These are phyloP conservation scores for Aphidius gifuensis DNA, from an alignment of 1,140 invertebrate species.

Conservation along the genomic window DNA sequence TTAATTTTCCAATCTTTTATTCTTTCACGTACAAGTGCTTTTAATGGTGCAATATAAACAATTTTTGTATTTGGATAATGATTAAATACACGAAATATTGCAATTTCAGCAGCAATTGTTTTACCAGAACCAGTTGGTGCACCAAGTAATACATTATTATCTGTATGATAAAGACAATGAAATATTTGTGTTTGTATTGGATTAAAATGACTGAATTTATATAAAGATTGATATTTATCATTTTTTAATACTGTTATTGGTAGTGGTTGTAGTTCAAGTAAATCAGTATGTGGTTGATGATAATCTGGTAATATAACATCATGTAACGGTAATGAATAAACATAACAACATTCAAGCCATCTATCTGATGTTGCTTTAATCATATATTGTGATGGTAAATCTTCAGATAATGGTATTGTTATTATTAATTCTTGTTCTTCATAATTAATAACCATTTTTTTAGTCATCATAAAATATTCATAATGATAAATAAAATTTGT, in stretches of 20 bases:
- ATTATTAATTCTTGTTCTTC: slow-evolving; percentile 80
- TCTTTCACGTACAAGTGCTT: slow-evolving; percentile 94
- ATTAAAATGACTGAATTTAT: slow-evolving; percentile 95
- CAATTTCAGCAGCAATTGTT: slow-evolving; percentile 96
- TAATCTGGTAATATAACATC: slow-evolving; percentile 88
- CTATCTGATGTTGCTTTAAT: slow-evolving; percentile 83
- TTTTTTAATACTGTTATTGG: slow-evolving; percentile 82
- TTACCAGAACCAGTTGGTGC: slow-evolving; percentile 99
- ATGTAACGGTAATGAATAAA: slow-evolving; percentile 78
- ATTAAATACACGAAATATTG: slow-evolving; percentile 92
- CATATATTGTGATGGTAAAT: slow-evolving; percentile 89
- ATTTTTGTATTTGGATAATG: slow-evolving; percentile 83
- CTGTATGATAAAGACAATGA: slow-evolving; percentile 92
- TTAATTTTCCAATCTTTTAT: slow-evolving; percentile 95
- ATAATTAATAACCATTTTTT: slow-evolving; percentile 69
- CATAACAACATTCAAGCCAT: slow-evolving; percentile 82
- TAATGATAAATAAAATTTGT: slow-evolving; percentile 94
- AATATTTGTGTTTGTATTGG: slow-evolving; percentile 99
- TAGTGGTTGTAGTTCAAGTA: slow-evolving; percentile 88
- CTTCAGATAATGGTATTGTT: slow-evolving; percentile 92
- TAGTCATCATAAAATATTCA: slow-evolving; percentile 86
- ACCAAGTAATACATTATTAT: slow-evolving; percentile 91
- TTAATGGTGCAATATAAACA: slow-evolving; percentile 98
- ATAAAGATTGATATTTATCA: slow-evolving; percentile 74
- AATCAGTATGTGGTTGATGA: slow-evolving; percentile 85